Conservation (phyloP, 53 echinoderm and acorn worm species). For the Hippasteria phrygiana region DNA sequence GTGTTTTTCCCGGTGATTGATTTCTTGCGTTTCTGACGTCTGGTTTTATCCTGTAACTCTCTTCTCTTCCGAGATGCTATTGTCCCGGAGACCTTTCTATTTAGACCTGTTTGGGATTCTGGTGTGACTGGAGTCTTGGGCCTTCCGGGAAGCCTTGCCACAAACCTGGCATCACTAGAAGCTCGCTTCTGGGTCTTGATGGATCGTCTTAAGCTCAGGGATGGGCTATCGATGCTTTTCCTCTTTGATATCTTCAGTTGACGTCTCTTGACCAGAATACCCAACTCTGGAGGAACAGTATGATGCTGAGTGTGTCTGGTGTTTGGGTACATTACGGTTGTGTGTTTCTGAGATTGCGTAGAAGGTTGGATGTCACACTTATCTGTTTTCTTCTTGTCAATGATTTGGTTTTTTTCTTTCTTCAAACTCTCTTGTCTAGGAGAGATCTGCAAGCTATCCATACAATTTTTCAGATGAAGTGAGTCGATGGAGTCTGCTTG, state of each 20-base stretch:
- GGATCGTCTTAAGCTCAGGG: background rate
- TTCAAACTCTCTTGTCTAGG: background rate
- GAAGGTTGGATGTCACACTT: background rate
- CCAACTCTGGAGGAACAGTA: slow-evolving; percentile 22
- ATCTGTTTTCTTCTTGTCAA: too few relatives aligned
- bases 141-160: slow-evolving; percentile 32
- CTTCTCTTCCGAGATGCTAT: background rate
- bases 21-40: slow-evolving; percentile 26
- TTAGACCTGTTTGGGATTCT: background rate
- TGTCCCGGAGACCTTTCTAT: background rate
- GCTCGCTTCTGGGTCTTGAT: background rate
- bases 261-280: slow-evolving; percentile 1
- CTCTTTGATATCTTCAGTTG: slow-evolving; percentile 53
- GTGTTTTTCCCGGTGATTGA: background rate
- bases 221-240: slow-evolving; percentile 49
- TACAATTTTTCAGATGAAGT: background rate
- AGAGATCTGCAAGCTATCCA: slow-evolving; percentile 22
- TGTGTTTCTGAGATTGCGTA: slow-evolving; percentile 1
- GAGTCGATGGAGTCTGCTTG: slow-evolving; percentile 40
- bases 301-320: slow-evolving; percentile 4
- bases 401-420: slow-evolving; percentile 4
- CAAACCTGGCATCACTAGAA: slow-evolving; percentile 2
- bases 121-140: slow-evolving; percentile 20
- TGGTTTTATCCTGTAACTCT: background rate
- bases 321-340: background rate